Percentiles rank a stretch among this genome's conserved stretches.
Evolutionary conservation across 2,797 vertebrate genomes (phyloP).

Genomic region (Malacoctenus gilli): DNA sequence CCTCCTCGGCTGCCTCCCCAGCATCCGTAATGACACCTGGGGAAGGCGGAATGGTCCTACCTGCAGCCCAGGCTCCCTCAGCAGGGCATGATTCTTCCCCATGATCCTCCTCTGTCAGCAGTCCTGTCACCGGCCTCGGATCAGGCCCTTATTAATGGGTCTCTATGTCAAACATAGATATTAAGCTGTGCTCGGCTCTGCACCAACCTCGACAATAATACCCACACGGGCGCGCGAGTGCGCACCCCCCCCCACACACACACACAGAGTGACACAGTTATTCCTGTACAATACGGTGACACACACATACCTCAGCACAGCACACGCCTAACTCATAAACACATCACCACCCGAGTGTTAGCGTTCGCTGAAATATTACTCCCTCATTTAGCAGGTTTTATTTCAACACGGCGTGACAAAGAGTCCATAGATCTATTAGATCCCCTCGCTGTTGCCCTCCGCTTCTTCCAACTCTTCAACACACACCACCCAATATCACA

Average conservation of each 20-base stretch:
- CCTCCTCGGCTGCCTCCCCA: conserved; percentile 62
- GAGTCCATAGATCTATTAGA: conserved; percentile 49
- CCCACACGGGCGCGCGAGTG: conserved; percentile 51
- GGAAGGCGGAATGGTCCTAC: conserved; percentile 71
- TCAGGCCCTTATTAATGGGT: conserved; percentile 88
- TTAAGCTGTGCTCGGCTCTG: conserved; percentile 80
- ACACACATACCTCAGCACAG: conserved; percentile 24
- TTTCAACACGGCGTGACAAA: conserved; percentile 42
- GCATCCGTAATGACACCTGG: conserved; percentile 85
- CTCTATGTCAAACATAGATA: conserved; percentile 86
- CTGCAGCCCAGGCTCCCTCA: conserved; percentile 77
- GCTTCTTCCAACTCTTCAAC: conserved; percentile 44
- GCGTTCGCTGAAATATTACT: conserved; percentile 60
- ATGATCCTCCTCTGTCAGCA: conserved; percentile 88
- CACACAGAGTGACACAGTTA: conserved; percentile 42
- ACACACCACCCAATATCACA: conserved; percentile 48
- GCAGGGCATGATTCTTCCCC: conserved; percentile 82
- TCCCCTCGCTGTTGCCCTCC: conserved; percentile 44
- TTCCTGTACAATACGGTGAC: conserved; percentile 53
- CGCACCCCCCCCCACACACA: background rate
- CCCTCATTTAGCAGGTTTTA: conserved; percentile 64
- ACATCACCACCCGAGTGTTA: conserved; percentile 34
- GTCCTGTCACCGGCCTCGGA: conserved; percentile 84
- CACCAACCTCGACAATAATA: conserved; percentile 64
- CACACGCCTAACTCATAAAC: conserved; percentile 54